Evolutionary conservation across 2,113 vertebrate species (phyloP).

Genomic region (Helogale parvula): DNA sequence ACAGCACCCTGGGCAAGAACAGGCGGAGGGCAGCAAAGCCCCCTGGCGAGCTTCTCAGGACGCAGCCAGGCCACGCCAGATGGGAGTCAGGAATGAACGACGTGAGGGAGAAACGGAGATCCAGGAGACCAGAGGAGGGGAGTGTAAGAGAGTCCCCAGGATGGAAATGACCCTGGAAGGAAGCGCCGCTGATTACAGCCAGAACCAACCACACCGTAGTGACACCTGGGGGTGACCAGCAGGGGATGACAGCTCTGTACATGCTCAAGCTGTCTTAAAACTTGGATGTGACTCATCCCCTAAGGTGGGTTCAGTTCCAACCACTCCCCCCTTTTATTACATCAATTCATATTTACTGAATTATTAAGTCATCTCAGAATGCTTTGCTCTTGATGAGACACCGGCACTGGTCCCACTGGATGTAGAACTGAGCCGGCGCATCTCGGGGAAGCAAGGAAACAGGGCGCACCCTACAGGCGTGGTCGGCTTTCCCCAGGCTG

Average conservation of each 20-base stretch:
- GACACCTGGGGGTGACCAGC: background rate
- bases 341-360: background rate
- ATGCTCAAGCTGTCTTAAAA: background rate
- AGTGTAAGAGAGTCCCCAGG: background rate
- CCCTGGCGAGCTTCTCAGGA: background rate
- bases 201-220: background rate
- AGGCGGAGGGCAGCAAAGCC: background rate
- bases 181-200: background rate
- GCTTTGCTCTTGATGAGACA: background rate
- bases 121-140: background rate
- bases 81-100: background rate
- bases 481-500: background rate
- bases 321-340: background rate
- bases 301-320: background rate
- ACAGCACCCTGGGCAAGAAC: background rate
- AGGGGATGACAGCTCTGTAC: background rate
- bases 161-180: background rate
- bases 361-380: background rate
- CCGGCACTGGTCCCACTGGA: background rate
- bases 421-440: too few relatives aligned
- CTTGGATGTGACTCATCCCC: too few relatives aligned
- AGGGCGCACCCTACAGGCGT: background rate
- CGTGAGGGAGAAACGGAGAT: background rate
- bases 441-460: background rate
- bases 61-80: too few relatives aligned